Percentiles rank a stretch among this genome's conserved stretches.
phyloP scores from a whole-genome alignment of 2,113 vertebrate genomes.

The Catharus fuscescens region DNA sequence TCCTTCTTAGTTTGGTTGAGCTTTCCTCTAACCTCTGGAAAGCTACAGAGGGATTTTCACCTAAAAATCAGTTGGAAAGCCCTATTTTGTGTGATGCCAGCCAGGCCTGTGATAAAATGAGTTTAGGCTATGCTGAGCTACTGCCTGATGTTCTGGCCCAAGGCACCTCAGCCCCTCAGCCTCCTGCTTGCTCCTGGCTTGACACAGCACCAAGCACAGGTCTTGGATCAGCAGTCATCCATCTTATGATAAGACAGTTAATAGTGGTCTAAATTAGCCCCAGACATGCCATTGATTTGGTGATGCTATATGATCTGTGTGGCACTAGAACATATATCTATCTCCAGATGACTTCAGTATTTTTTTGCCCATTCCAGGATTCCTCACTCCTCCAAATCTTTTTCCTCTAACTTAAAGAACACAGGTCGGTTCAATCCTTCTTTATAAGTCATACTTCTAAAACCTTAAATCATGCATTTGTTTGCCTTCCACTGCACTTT shows the following conservation, averaged over 20 bases:
- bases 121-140: background rate
- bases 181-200: background rate
- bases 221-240: background rate
- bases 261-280: background rate
- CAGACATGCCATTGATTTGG: background rate
- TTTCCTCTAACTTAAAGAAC: conserved; percentile 46
- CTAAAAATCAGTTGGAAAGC: background rate
- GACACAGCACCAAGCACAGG: background rate
- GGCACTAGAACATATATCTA: background rate
- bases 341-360: conserved; percentile 11
- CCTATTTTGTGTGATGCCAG: background rate
- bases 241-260: background rate
- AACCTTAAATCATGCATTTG: conserved; percentile 71
- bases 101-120: background rate
- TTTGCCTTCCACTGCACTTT: conserved; percentile 67
- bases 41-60: background rate
- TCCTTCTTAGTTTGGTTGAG: background rate
- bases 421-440: conserved; percentile 66
- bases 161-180: background rate
- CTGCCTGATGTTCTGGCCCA: background rate
- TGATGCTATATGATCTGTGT: background rate
- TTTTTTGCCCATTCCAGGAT: conserved; percentile 54
- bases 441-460: conserved; percentile 64
- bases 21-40: background rate
- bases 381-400: conserved; percentile 48